phyloP scores from a whole-genome alignment of 2,888 invertebrate genomes.

The Ophraella communa region DNA sequence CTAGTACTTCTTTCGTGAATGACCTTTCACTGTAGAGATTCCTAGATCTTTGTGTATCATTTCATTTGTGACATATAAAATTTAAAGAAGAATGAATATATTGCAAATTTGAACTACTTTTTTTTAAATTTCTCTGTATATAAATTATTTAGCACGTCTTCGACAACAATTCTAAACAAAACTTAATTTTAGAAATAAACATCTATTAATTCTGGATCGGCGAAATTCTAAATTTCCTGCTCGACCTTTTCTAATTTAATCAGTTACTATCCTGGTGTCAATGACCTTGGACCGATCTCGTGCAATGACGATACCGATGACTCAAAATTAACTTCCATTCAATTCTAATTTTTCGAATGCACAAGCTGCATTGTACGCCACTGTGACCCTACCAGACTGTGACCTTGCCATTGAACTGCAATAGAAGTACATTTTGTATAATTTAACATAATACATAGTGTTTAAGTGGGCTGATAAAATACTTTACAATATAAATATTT shows the following conservation, averaged over 20 bases:
- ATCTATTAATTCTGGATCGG: too few species aligned
- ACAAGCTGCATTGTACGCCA: background rate
- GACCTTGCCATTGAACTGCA: slow-evolving; percentile 4
- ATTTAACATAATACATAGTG: background rate
- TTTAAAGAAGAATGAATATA: too few species aligned
- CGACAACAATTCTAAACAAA: too few species aligned
- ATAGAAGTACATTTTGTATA: background rate
- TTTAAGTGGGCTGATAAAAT: background rate
- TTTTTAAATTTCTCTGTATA: too few species aligned
- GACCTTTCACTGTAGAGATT: too few species aligned
- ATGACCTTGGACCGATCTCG: background rate
- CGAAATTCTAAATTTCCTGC: background rate
- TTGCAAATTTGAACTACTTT: too few species aligned
- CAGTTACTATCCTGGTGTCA: background rate
- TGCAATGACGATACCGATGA: background rate
- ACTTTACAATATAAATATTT: background rate
- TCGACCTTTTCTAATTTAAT: background rate
- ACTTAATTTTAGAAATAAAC: too few species aligned
- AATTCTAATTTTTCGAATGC: background rate
- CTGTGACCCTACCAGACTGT: background rate
- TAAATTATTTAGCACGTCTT: too few species aligned
- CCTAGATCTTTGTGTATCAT: too few species aligned
- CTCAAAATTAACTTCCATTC: background rate
- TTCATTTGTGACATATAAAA: too few species aligned
- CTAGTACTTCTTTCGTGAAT: too few species aligned